Evolutionary conservation across 2,797 vertebrate genomes (phyloP), one percentile per base, ranked within the genome.

Genomic region (Phrynocephalus guinanensis): DNA sequence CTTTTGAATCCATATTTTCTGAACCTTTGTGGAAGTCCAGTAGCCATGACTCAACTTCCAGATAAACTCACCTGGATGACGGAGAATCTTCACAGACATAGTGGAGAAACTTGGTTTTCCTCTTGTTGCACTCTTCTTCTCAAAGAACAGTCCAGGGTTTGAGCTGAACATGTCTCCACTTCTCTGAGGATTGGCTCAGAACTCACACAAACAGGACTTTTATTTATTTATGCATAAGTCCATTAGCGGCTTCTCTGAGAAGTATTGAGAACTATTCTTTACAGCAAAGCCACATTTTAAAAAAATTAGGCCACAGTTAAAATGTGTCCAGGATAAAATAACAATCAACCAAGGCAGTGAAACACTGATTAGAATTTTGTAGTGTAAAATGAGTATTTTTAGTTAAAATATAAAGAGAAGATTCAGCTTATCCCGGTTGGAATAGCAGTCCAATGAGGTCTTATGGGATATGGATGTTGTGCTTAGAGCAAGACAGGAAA

Each of bases 221-320:
- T 63, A 56, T 56, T 24, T 73, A 86, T 80, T 81, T 72, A 82
- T 80, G 56, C 63, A 30, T 82, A 56, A 87, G 44, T 15, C 30
- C 5, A 9, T 84, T 60, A 82, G 71, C 56, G 22, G 13, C 18
- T 87, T 48, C 76, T 63, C 71, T 76, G 60, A 82, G n/a, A 87
- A 52, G 28, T 33, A 72, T 80, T 76, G 5, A 26, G 24, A 50
- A 60, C 44, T 76, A n/a, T 9, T 4, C n/a, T 76, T 82, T 87
- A 30, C 8, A 82, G 38, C 28, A 79, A 87, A 82, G n/a, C 52
- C 33, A 63, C 22, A 63, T 81, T 44, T 44, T 10, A 82, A 67
- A 50, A 86, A 26, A 48, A 20, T 84, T 79, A 44, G 72, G 22
- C 70, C 56, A 50, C 20, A 48, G 16, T 82, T 82, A 67, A 48